Percentiles rank a stretch among this genome's conserved stretches.
These are phyloP conservation scores for Nomada fucata DNA, from an alignment of 2,888 invertebrate genomes.

Conservation along the genomic window DNA sequence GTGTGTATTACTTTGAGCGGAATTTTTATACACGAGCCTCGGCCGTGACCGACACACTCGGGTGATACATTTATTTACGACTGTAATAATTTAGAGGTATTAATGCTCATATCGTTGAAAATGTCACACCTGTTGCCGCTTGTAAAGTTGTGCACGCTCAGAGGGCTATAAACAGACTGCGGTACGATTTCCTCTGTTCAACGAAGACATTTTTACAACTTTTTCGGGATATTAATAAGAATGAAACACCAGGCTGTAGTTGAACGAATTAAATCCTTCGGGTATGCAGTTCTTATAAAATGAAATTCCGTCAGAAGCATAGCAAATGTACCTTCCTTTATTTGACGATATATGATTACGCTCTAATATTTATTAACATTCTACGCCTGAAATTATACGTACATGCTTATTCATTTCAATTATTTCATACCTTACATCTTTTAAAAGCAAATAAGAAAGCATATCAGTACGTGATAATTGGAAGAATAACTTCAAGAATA, in stretches of 20 bases:
- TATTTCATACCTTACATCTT: too few species aligned
- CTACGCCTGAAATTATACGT: too few species aligned
- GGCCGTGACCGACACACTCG: not conserved
- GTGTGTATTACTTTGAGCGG: too few species aligned
- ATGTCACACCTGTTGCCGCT: conserved; percentile 22
- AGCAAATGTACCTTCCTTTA: too few species aligned
- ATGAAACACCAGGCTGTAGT: not conserved
- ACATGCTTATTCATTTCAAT: too few species aligned
- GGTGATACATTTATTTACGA: not conserved
- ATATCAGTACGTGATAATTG: too few species aligned
- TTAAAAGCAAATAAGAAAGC: too few species aligned
- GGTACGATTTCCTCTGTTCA: not conserved
- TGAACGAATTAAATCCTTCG: not conserved
- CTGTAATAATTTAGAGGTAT: conserved; percentile 8
- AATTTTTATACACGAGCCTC: not conserved
- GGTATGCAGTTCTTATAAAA: too few species aligned
- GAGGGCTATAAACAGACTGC: not conserved
- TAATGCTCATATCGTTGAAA: conserved; percentile 8
- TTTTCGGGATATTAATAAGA: not conserved
- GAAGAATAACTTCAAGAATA: too few species aligned
- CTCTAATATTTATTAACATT: too few species aligned
- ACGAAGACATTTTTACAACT: not conserved
- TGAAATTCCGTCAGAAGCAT: too few species aligned
- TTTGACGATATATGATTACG: too few species aligned
- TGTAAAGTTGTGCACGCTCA: not conserved